These are phyloP conservation scores for Mustela erminea DNA, from an alignment of 2,797 vertebrate species.

Conservation along the genomic window DNA sequence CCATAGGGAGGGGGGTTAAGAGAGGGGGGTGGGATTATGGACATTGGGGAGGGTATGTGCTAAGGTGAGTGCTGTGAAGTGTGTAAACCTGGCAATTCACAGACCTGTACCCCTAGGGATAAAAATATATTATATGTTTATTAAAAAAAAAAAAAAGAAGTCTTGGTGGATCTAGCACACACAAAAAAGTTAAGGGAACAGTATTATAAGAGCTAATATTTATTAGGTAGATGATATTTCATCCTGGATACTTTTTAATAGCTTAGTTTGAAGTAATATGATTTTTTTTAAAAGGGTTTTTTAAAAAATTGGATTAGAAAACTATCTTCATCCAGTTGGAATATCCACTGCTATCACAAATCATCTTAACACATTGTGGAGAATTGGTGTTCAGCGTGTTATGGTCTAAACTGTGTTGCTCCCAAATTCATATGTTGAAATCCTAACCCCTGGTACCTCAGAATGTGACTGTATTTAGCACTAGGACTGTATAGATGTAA, in stretches of 20 bases:
- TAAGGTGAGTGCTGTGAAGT: too few relatives aligned
- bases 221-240: slow-evolving; percentile 6
- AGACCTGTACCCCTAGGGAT: too few relatives aligned
- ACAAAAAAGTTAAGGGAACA: background rate
- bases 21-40: too few relatives aligned
- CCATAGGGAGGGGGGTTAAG: too few relatives aligned
- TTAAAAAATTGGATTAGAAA: slow-evolving; percentile 6
- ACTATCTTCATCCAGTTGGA: background rate
- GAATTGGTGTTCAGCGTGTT: background rate
- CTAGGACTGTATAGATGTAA: background rate
- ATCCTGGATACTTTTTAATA: background rate
- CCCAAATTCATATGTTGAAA: background rate
- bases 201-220: background rate
- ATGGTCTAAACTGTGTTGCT: background rate
- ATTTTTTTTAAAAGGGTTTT: background rate
- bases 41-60: too few relatives aligned
- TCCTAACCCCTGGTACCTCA: background rate
- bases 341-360: background rate
- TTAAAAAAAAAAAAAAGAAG: too few relatives aligned
- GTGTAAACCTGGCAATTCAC: too few relatives aligned
- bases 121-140: too few relatives aligned
- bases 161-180: too few relatives aligned
- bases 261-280: slow-evolving; percentile 31
- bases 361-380: background rate
- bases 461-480: background rate